A percentile compares a stretch with the other conserved stretches of the same genome.
Evolutionary conservation across 2,113 vertebrate genomes (phyloP).

Genomic region (Cephalopholis sonnerati): DNA sequence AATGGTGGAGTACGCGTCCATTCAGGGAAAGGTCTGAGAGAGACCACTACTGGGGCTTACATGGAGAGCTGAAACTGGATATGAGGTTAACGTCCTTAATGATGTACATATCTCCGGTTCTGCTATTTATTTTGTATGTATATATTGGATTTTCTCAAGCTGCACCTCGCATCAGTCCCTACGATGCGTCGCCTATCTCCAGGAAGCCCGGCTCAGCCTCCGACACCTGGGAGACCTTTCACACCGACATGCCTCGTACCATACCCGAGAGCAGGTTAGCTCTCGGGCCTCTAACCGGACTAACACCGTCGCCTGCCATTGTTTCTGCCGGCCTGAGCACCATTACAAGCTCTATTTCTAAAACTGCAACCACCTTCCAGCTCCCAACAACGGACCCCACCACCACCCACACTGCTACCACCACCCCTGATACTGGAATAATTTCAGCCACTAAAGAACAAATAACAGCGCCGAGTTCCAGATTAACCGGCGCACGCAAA

Average conservation of each 20-base stretch:
- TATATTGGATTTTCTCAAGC: slow-evolving; percentile 77
- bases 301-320: slow-evolving; percentile 56
- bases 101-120: slow-evolving; percentile 79
- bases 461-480: slow-evolving; percentile 28
- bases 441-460: slow-evolving; percentile 12
- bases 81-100: slow-evolving; percentile 82
- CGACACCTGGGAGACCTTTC: slow-evolving; percentile 62
- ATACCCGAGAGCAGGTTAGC: slow-evolving; percentile 54
- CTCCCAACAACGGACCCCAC: slow-evolving; percentile 49
- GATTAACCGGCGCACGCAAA: slow-evolving; percentile 41
- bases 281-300: slow-evolving; percentile 44
- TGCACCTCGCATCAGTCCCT: slow-evolving; percentile 74
- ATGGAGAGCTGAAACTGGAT: slow-evolving; percentile 83
- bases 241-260: slow-evolving; percentile 60
- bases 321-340: slow-evolving; percentile 41
- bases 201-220: slow-evolving; percentile 74
- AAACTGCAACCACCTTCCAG: slow-evolving; percentile 52
- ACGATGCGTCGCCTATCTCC: slow-evolving; percentile 79
- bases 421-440: slow-evolving; percentile 22
- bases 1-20: slow-evolving; percentile 79
- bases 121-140: slow-evolving; percentile 77
- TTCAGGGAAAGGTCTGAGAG: slow-evolving; percentile 80
- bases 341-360: slow-evolving; percentile 17
- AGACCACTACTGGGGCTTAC: slow-evolving; percentile 78
- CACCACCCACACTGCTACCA: slow-evolving; percentile 13